phyloP scores from a whole-genome alignment of 2,797 vertebrate species.

The Onychomys leucogaster region DNA sequence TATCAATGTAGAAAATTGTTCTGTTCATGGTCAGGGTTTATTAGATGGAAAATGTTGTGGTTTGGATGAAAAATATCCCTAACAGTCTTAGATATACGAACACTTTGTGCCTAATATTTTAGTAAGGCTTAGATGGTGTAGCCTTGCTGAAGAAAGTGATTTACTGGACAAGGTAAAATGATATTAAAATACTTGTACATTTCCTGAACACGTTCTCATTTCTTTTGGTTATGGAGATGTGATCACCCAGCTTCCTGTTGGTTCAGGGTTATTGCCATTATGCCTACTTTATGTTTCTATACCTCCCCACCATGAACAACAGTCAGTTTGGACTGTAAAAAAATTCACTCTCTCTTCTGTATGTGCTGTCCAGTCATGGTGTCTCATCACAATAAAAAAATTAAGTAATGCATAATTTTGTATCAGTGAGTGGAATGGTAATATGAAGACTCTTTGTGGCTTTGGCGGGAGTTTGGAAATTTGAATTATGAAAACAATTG shows the following conservation, averaged over 20 bases:
- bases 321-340: not conserved
- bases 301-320: not conserved
- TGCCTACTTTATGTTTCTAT: not conserved
- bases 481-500: not conserved
- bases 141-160: not conserved
- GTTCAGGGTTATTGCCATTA: not conserved
- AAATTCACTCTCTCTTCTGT: not conserved
- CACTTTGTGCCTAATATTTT: not conserved
- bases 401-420: not conserved
- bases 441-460: not conserved
- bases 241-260: not conserved
- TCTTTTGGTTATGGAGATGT: not conserved
- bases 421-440: not conserved
- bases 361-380: not conserved
- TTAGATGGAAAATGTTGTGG: not conserved
- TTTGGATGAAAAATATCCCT: not conserved
- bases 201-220: not conserved
- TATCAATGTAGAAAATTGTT: not conserved
- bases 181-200: not conserved
- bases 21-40: not conserved
- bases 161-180: not conserved
- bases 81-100: not conserved
- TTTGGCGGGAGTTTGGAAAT: not conserved
- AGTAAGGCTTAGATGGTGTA: not conserved
- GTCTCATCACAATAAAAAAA: not conserved